phyloP scores from a whole-genome alignment of 2,797 vertebrate species.

The Tamandua tetradactyla region DNA sequence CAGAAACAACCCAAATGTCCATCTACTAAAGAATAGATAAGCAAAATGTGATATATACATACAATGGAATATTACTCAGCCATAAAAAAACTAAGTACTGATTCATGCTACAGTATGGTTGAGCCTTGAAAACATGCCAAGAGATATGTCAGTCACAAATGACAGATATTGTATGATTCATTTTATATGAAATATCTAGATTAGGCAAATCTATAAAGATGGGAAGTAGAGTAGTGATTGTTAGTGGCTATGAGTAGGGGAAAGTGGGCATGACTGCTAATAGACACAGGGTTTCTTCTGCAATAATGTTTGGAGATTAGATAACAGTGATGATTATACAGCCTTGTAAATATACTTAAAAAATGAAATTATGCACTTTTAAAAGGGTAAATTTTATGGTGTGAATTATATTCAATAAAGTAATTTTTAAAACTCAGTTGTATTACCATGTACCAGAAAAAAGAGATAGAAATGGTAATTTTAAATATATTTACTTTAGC shows the following conservation, averaged over 20 bases:
- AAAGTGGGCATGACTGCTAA: not conserved
- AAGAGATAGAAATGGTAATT: not conserved
- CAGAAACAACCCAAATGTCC: too few relatives aligned
- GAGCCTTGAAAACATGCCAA: too few relatives aligned
- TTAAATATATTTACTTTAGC: not conserved
- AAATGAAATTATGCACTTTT: too few relatives aligned
- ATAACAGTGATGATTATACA: not conserved
- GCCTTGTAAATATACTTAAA: not conserved
- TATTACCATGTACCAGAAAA: not conserved
- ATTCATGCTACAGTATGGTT: too few relatives aligned
- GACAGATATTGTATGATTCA: too few relatives aligned
- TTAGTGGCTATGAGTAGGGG: not conserved
- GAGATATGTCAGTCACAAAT: too few relatives aligned
- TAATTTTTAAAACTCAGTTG: not conserved
- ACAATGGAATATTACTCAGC: too few relatives aligned
- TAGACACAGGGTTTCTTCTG: not conserved
- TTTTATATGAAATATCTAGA: not conserved
- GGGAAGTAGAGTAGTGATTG: not conserved
- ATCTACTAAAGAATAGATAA: too few relatives aligned
- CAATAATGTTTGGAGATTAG: not conserved
- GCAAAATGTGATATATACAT: too few relatives aligned
- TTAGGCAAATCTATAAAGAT: not conserved
- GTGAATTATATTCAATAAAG: conserved; percentile 7
- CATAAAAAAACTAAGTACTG: too few relatives aligned
- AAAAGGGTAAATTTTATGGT: not conserved